Evolutionary conservation across 2,113 vertebrate genomes (phyloP).

Genomic region (Trogon melanurus): DNA sequence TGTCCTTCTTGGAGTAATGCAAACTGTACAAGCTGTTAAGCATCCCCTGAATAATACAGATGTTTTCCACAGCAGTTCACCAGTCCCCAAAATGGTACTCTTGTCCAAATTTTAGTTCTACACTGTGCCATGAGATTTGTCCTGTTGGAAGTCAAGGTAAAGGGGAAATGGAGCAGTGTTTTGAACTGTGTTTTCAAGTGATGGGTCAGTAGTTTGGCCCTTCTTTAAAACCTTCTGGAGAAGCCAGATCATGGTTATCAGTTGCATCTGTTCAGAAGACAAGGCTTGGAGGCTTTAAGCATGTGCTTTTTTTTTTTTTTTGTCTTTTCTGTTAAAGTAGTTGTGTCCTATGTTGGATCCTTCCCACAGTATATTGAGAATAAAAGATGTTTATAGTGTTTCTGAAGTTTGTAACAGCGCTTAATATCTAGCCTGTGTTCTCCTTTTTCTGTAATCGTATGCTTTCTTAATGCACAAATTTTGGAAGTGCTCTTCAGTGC

Average conservation of each 20-base stretch:
- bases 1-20: too few relatives aligned
- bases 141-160: background rate
- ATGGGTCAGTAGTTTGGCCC: background rate
- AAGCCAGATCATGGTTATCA: background rate
- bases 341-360: background rate
- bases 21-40: too few relatives aligned
- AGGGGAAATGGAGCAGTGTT: background rate
- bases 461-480: background rate
- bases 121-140: background rate
- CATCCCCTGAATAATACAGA: background rate
- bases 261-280: background rate
- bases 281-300: background rate
- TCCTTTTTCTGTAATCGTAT: background rate
- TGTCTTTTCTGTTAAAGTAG: background rate
- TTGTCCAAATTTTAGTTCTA: background rate
- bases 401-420: background rate
- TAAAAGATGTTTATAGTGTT: background rate
- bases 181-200: background rate
- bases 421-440: background rate
- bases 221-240: background rate
- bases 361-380: background rate
- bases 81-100: background rate
- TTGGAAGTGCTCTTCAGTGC: background rate
- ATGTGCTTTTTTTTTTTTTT: background rate
- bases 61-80: background rate